Evolutionary conservation across 2,888 invertebrate genomes (phyloP).

Genomic region (Brachyopa scutellaris): DNA sequence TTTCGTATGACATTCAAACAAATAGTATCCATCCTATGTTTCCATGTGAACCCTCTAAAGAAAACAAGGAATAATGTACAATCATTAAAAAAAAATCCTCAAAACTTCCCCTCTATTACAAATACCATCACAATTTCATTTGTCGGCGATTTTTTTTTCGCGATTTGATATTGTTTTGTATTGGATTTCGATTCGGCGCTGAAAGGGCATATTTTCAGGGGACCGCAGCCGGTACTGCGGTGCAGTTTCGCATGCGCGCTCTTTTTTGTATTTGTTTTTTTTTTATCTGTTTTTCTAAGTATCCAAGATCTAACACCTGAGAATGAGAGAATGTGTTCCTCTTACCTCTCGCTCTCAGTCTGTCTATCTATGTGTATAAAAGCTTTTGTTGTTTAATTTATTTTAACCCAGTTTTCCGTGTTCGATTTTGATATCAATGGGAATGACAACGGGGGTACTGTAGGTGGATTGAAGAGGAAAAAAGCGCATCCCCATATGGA

Average conservation of each 20-base stretch:
- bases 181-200: constrained; percentile 61
- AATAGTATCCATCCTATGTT: constrained; percentile 33
- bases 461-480: constrained; percentile 14
- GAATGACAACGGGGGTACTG: constrained; percentile 1
- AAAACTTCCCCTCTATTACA: constrained; percentile 42
- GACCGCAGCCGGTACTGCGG: constrained; percentile 70
- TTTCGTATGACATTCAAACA: constrained; percentile 27
- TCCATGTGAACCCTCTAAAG: constrained; percentile 51
- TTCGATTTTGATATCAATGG: constrained; percentile 33
- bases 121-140: constrained; percentile 16
- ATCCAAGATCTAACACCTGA: constrained; percentile 62
- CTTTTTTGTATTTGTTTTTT: constrained; percentile 38
- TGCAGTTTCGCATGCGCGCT: constrained; percentile 69
- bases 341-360: constrained; percentile 60
- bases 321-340: constrained; percentile 48
- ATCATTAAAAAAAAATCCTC: constrained; percentile 7
- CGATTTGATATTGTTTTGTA: constrained; percentile 57
- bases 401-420: constrained; percentile 59
- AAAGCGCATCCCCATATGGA: constrained; percentile 48
- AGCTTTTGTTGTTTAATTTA: constrained; percentile 43
- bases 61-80: no score
- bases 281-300: constrained; percentile 29
- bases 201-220: constrained; percentile 60
- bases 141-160: constrained; percentile 39
- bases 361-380: constrained; percentile 33